Evolutionary conservation across 2,797 vertebrate genomes (phyloP).

Genomic region (Onychomys torridus): DNA sequence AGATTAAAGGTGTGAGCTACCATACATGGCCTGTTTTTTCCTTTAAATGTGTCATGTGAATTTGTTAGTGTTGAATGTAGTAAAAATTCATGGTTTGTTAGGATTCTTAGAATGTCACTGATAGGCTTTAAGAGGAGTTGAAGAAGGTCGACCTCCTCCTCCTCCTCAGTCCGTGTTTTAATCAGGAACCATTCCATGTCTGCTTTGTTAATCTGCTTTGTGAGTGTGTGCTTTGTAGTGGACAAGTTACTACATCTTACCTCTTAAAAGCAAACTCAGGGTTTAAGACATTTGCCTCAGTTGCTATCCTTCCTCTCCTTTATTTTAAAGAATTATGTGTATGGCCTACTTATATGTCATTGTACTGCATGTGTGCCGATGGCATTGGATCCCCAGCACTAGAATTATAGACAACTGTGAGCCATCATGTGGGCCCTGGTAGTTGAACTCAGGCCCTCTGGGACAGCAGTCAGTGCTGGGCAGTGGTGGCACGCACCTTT

Average conservation of each 20-base stretch:
- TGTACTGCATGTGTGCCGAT: neutral
- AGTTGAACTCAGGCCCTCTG: neutral
- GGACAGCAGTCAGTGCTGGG: neutral
- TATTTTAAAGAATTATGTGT: neutral
- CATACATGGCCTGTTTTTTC: neutral
- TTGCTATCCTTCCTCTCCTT: neutral
- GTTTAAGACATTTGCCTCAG: slow-evolving; percentile 39
- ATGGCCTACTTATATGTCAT: neutral
- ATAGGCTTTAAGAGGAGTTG: slow-evolving; percentile 27
- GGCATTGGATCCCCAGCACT: neutral
- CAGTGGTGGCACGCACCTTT: neutral
- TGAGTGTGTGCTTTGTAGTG: neutral
- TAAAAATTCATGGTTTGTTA: slow-evolving; percentile 44
- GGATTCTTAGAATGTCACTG: neutral
- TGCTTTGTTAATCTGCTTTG: slow-evolving; percentile 3
- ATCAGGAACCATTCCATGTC: neutral
- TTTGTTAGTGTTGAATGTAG: slow-evolving; percentile 3
- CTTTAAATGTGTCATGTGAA: neutral
- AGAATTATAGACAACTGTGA: neutral
- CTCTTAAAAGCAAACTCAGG: slow-evolving; percentile 10
- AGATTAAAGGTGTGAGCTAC: neutral
- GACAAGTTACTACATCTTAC: neutral
- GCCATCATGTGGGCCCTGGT: neutral
- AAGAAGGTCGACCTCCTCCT: neutral
- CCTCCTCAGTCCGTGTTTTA: slow-evolving; percentile 32